A percentile compares a stretch with the other conserved stretches of the same genome.
Conservation (phyloP, 2,113 vertebrate species). For the human region GRCh38 chr2:216670501-216671000, state of each 20-base stretch:
- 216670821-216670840: background rate
- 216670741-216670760: background rate
- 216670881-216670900: rapidly evolving
- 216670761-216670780: background rate
- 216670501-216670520: background rate
- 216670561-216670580: background rate
- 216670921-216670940: rapidly evolving
- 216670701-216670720: background rate
- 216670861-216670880: no score
- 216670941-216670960: background rate
- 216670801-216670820: background rate
- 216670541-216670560: background rate
- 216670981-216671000: background rate
- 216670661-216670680: background rate
- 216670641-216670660: rapidly evolving
- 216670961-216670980: background rate
- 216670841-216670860: background rate
- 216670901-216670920: background rate
- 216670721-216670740: background rate
- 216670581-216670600: background rate
- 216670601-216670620: rapidly evolving
- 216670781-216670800: rapidly evolving
- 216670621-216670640: background rate
- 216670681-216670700: no score
- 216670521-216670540: background rate